phyloP scores from a whole-genome alignment of 2,797 vertebrate genomes.

The Clamator glandarius region DNA sequence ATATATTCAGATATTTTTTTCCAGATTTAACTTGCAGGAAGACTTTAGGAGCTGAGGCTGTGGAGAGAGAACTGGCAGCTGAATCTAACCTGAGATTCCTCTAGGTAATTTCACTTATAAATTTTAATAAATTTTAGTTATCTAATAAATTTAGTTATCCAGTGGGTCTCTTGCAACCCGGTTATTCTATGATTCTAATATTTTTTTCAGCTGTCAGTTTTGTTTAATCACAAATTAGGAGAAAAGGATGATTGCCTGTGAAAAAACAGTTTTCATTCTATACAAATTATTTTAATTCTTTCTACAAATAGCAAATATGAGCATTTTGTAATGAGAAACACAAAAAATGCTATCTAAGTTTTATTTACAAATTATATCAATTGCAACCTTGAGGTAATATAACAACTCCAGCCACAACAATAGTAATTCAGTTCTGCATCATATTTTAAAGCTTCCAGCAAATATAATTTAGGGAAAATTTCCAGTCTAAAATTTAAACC shows the following conservation, averaged over 20 bases:
- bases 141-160: too few species aligned
- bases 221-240: neutral
- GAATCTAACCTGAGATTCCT: neutral
- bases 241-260: too few species aligned
- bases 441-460: neutral
- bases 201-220: neutral
- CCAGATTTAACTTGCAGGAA: neutral
- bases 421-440: neutral
- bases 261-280: neutral
- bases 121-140: neutral
- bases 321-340: neutral
- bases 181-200: too few species aligned
- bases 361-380: neutral
- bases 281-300: neutral
- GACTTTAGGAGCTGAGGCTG: neutral
- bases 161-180: too few species aligned
- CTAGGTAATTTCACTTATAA: neutral
- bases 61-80: neutral
- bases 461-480: neutral
- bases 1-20: neutral
- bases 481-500: neutral
- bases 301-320: neutral
- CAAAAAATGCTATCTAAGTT: neutral
- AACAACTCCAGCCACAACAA: neutral
- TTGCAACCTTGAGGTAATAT: neutral